A percentile compares a stretch with the other conserved stretches of the same genome.
phyloP scores from a whole-genome alignment of 2,888 invertebrate species.

The Apotomis betuletana region DNA sequence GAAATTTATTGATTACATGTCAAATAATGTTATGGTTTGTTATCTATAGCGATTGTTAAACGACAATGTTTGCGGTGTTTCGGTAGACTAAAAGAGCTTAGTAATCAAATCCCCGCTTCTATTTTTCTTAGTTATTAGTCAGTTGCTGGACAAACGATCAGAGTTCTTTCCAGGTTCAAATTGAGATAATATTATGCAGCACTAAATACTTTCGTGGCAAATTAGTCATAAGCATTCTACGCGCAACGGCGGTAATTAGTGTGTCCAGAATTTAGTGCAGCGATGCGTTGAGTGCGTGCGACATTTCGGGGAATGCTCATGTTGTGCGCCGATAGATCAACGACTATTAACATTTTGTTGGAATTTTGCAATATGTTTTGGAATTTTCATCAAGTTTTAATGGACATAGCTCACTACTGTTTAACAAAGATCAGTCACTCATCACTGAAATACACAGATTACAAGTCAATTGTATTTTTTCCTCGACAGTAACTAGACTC shows the following conservation, averaged over 20 bases:
- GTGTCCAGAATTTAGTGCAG: constrained; percentile 24
- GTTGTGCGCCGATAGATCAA: neutral
- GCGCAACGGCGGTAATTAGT: constrained; percentile 22
- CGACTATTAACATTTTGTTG: neutral
- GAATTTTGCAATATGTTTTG: no score
- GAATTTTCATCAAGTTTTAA: no score
- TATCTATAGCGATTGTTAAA: no score
- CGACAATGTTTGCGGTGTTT: no score
- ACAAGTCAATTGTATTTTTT: no score
- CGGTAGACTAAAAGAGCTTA: no score
- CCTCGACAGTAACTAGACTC: no score
- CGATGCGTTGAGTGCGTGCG: neutral
- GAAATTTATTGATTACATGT: neutral
- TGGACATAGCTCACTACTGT: no score
- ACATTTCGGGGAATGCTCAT: constrained; percentile 2
- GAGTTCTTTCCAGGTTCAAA: neutral
- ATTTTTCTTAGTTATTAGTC: no score
- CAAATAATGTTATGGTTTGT: neutral
- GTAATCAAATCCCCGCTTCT: no score
- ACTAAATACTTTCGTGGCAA: constrained; percentile 5
- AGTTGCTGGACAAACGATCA: neutral
- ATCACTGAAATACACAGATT: no score
- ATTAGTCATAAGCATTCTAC: constrained; percentile 22
- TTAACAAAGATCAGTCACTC: no score
- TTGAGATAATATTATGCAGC: constrained; percentile 7